These are phyloP conservation scores for Spodoptera litura DNA, from an alignment of 1,140 invertebrate species.

Conservation along the genomic window DNA sequence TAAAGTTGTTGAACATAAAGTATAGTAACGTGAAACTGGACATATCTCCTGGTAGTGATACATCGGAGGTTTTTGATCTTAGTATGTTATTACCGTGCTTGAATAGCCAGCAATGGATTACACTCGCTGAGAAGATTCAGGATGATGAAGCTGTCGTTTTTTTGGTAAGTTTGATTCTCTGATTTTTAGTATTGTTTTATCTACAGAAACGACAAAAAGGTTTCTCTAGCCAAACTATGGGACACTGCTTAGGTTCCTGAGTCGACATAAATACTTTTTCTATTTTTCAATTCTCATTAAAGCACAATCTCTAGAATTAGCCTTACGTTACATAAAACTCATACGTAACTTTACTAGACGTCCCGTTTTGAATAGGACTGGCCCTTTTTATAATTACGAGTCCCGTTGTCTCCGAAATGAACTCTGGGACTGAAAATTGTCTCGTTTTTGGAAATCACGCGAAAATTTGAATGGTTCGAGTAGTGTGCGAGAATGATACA, in stretches of 20 bases:
- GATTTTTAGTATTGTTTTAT: neutral
- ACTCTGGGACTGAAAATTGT: too few relatives aligned
- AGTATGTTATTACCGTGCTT: conserved; percentile 67
- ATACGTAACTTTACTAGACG: too few relatives aligned
- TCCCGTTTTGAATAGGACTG: too few relatives aligned
- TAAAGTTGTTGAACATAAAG: conserved; percentile 77
- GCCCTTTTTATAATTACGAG: too few relatives aligned
- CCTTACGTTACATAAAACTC: too few relatives aligned
- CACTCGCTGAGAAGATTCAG: conserved; percentile 58
- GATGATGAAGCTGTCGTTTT: conserved; percentile 60
- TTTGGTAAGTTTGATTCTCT: conserved; percentile 70
- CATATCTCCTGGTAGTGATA: conserved; percentile 42
- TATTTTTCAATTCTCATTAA: too few relatives aligned
- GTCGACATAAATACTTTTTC: too few relatives aligned
- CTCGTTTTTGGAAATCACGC: too few relatives aligned
- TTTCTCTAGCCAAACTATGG: neutral
- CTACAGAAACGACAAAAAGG: neutral
- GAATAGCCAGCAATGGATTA: conserved; percentile 65
- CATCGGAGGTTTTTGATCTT: conserved; percentile 64
- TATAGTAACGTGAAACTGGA: conserved; percentile 74
- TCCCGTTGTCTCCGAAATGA: too few relatives aligned
- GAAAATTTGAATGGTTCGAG: too few relatives aligned
- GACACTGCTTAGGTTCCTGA: neutral
- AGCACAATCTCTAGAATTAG: too few relatives aligned
- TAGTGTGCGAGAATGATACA: too few relatives aligned